These are phyloP conservation scores for Erebia ligea DNA, from an alignment of 2,888 invertebrate species.

Conservation along the genomic window DNA sequence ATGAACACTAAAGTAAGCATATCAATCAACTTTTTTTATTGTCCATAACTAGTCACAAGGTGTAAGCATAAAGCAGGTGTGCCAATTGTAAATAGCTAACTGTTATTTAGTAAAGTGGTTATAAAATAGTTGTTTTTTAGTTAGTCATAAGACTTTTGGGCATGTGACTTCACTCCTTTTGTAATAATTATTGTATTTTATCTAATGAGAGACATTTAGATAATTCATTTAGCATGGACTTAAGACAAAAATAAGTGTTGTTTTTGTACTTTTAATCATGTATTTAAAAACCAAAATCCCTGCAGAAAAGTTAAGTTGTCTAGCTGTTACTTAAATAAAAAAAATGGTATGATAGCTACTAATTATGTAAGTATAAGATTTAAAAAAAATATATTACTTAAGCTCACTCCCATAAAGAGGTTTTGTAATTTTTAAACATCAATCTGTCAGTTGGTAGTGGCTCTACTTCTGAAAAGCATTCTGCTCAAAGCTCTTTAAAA, in stretches of 20 bases:
- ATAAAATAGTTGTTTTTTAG: neutral
- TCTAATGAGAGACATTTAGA: neutral
- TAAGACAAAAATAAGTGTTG: no score
- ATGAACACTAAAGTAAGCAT: neutral
- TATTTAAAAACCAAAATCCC: no score
- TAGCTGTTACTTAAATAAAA: no score
- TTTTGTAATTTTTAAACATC: no score
- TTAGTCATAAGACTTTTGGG: neutral
- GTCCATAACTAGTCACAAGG: neutral
- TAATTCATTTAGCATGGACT: neutral
- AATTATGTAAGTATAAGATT: no score
- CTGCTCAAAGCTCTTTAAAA: no score
- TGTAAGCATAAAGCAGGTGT: constrained; percentile 2
- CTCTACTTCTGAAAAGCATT: neutral
- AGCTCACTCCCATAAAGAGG: no score
- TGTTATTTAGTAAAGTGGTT: neutral
- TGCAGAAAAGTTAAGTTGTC: no score
- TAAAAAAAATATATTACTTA: no score
- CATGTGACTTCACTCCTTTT: neutral
- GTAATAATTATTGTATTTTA: neutral
- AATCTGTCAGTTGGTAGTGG: no score
- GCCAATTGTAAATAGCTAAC: neutral
- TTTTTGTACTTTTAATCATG: no score
- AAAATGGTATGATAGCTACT: no score
- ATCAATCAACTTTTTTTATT: neutral